phyloP scores from a whole-genome alignment of 2,113 vertebrate genomes.

The Rafetus swinhoei region DNA sequence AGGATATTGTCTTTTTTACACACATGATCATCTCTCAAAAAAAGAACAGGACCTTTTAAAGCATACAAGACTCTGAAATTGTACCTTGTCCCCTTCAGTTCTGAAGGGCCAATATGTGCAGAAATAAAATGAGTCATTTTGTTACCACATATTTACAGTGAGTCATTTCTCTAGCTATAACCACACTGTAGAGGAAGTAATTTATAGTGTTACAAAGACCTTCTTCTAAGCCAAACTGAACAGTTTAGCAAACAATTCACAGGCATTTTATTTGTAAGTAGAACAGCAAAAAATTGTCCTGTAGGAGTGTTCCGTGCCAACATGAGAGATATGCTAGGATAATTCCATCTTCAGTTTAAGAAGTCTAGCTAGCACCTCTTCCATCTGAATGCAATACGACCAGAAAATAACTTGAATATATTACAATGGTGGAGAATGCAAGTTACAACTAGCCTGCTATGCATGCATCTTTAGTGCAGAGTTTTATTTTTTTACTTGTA shows the following conservation, averaged over 20 bases:
- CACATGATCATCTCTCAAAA: background rate
- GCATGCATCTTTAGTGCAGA: background rate
- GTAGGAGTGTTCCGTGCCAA: background rate
- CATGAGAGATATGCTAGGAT: background rate
- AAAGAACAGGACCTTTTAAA: constrained; percentile 12
- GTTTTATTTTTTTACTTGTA: background rate
- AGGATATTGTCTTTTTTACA: background rate
- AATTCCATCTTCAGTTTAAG: background rate
- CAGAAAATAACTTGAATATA: background rate
- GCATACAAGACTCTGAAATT: background rate
- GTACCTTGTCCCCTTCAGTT: constrained; percentile 40
- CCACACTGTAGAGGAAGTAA: background rate
- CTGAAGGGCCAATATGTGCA: constrained; percentile 1
- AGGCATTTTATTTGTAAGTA: background rate
- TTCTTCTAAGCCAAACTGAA: constrained; percentile 14
- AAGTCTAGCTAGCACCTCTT: background rate
- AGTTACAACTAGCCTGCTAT: background rate
- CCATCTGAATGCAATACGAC: background rate
- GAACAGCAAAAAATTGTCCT: background rate
- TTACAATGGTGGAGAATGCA: background rate
- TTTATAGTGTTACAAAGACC: background rate
- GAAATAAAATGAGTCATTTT: background rate
- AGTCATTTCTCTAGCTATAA: constrained; percentile 17
- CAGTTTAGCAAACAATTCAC: background rate
- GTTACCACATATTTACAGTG: background rate